Percentiles rank a stretch among this genome's conserved stretches.
Conservation (phyloP, 2,113 vertebrate species). For the Xerus inauris region DNA sequence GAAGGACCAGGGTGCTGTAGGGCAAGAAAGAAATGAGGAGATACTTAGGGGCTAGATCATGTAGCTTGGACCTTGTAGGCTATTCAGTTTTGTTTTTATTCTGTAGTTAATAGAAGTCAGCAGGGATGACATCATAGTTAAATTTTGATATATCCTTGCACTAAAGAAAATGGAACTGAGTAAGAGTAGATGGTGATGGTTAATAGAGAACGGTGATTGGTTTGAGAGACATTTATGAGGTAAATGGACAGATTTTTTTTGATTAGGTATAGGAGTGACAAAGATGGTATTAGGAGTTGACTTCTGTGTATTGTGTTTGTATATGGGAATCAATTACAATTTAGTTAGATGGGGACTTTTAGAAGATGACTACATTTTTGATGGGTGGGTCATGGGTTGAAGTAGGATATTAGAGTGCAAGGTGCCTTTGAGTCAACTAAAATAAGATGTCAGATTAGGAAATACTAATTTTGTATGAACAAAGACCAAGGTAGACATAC, state of each 20-base stretch:
- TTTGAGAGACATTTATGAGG: not conserved
- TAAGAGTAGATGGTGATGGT: not conserved
- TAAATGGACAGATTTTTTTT: slow-evolving; percentile 7
- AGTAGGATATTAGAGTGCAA: not conserved
- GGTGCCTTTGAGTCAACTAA: slow-evolving; percentile 28
- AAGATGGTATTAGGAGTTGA: not conserved
- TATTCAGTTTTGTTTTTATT: not conserved
- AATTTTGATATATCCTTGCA: slow-evolving; percentile 1
- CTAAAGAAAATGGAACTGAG: not conserved
- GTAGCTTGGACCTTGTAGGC: not conserved
- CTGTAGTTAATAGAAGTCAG: not conserved
- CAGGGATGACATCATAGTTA: not conserved
- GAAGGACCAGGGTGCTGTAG: not conserved
- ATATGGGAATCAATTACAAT: not conserved
- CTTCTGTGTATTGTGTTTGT: slow-evolving; percentile 15
- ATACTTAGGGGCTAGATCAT: not conserved
- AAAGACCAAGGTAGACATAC: not conserved
- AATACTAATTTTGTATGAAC: not conserved
- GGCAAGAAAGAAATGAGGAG: not conserved
- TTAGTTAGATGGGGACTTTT: not conserved
- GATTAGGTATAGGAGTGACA: not conserved
- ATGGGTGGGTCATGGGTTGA: not conserved
- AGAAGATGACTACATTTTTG: not conserved
- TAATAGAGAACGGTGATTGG: not conserved
- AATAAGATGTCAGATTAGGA: slow-evolving; percentile 7